Base-by-base conservation (phyloP, 2,113 vertebrate species). In the Ochotona curzoniae region DNA sequence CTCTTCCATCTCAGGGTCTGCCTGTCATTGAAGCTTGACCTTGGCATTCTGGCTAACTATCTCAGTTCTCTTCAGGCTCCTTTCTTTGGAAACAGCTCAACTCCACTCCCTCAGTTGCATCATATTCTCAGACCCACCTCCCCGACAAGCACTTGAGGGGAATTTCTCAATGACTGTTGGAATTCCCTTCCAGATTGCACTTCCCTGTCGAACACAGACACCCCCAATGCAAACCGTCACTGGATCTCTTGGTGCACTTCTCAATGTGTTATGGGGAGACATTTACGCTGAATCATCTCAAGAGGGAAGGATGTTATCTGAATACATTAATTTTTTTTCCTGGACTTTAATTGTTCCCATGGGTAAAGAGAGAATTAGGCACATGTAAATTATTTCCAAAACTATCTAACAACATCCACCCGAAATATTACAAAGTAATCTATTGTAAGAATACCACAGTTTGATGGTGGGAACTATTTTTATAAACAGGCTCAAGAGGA, bases 191-290 rank as follows among this genome's bases (percentile, higher is more conserved):
- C 30, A 80, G 89, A 71, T 93, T 95, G 44, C 74, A 94, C 78
- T 96, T 97, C 96, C 81, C 54, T 83, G 63, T 94, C 76, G 87
- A 61, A 44, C n/a, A 83, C 64, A 94, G 61, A 83, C 32, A 87
- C 75, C 17, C n/a, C n/a, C 87, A 71, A 76, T 7, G 18, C n/a
- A 71, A 63, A 76, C n/a, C 49, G 44, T 38, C 32, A 73, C 2
- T 57, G 30, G 26, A 61, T 92, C 57, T 32, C 63, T 91, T 64
- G 38, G 18, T 73, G 82, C 44, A 66, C 2, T 73, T 85, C 71
- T 92, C 83, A 73, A 67, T 69, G 76, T 49, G 89, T 0, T 91
- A 57, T 4, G 67, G 54, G 84, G 71, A 87, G 87, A 57, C n/a
- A 47, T 70, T 93, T 81, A 32, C 26, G 85, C 26, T 49, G 70